phyloP scores from a whole-genome alignment of 35 echinoderm and acorn worm species.

The Diadema setosum region DNA sequence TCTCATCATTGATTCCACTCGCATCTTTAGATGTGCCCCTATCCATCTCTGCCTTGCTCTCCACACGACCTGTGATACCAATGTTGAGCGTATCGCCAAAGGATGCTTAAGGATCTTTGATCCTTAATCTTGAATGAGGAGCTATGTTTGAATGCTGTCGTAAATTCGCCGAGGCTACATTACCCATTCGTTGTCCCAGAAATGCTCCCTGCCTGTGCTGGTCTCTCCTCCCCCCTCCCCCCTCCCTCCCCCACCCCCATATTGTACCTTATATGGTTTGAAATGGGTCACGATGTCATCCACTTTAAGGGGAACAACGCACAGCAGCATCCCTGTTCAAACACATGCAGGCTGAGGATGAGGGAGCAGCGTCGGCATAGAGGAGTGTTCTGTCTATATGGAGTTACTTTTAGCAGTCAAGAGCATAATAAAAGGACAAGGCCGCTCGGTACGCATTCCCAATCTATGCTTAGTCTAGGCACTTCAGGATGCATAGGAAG shows the following conservation, averaged over 20 bases:
- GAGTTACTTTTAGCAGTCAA: neutral
- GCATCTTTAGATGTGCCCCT: no score
- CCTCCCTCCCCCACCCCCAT: neutral
- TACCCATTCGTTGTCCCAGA: neutral
- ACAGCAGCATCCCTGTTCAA: neutral
- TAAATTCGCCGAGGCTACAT: no score
- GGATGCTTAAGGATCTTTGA: no score
- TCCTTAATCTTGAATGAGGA: no score
- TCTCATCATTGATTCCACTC: neutral
- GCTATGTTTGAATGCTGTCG: no score
- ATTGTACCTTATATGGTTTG: neutral
- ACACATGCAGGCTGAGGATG: neutral
- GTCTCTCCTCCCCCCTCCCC: neutral
- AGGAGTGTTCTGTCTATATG: slow-evolving; percentile 14
- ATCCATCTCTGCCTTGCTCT: no score
- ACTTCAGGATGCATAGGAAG: no score
- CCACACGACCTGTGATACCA: no score
- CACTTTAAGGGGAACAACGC: neutral
- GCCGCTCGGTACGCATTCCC: no score
- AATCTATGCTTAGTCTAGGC: no score
- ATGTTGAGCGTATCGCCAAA: no score
- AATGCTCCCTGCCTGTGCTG: neutral
- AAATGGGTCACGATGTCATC: no score
- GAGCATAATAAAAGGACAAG: neutral
- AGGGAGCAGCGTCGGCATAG: neutral